Evolutionary conservation across 2,888 invertebrate species (phyloP).

Genomic region (Tineola bisselliella): DNA sequence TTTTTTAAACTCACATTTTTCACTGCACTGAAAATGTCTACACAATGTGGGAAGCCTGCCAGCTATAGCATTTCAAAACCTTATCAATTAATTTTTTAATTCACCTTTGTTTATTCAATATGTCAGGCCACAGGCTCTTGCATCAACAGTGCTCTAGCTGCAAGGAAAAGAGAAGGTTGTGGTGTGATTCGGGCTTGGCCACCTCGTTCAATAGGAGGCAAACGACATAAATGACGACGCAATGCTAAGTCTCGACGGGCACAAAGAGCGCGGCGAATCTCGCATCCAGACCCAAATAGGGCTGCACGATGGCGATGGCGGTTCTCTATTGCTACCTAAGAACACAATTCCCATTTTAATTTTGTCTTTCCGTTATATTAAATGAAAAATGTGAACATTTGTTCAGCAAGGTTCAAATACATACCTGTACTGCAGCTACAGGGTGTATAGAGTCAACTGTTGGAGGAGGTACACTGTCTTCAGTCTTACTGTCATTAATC

Average conservation of each 20-base stretch:
- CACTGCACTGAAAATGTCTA: no score
- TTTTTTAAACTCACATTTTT: no score
- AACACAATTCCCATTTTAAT: constrained; percentile 13
- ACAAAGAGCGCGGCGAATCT: constrained; percentile 79
- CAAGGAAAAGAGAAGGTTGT: constrained; percentile 62
- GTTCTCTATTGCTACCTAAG: constrained; percentile 70
- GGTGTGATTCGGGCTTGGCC: constrained; percentile 53
- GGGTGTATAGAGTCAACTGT: constrained; percentile 53
- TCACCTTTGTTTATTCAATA: not conserved
- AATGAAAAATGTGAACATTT: not conserved
- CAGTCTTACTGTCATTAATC: constrained; percentile 25
- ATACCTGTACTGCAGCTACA: constrained; percentile 64
- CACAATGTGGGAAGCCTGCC: no score
- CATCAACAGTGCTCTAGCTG: constrained; percentile 62
- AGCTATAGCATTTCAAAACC: no score
- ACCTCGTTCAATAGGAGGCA: constrained; percentile 72
- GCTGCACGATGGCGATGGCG: constrained; percentile 71
- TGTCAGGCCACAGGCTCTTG: constrained; percentile 24
- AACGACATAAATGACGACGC: constrained; percentile 73
- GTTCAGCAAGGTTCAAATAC: not conserved
- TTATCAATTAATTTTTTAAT: no score
- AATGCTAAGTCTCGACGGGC: constrained; percentile 82
- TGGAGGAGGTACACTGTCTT: constrained; percentile 27
- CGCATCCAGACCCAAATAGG: constrained; percentile 78
- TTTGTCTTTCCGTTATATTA: not conserved